Evolutionary conservation across 1,140 invertebrate species (phyloP), one percentile per base, ranked within the genome.

Genomic region (Paralvinella palmiformis): DNA sequence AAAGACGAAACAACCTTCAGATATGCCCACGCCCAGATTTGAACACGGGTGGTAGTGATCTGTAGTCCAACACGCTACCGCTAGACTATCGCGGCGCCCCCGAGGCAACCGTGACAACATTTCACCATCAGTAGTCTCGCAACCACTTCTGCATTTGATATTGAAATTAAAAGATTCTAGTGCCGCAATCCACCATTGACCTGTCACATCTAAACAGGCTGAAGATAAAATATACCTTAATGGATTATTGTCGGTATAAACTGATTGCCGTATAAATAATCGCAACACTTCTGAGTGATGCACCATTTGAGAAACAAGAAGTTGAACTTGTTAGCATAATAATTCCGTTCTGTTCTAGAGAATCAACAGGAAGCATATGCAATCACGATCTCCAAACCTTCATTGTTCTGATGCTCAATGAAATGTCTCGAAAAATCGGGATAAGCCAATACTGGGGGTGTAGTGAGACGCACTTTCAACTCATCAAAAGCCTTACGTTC

Each of bases 171-270:
- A 70, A 6, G n/a, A 20, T 3, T 52, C 32, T n/a, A 69, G 50
- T 7, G 52, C 32, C 36, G 64, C 33, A 33, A 67, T 50, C 67
- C 64, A 68, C 32, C 67, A 15, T 33, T 70, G 68, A n/a, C 63
- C 41, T 22, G 68, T 68, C 37, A 60, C 66, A 53, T 68, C 66
- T 22, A 70, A 31, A 35, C 61, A 68, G 1, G 68, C 62, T 24
- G 63, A 57, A 24, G 56, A 65, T 13, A 63, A 35, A 5, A 68
- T 52, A 64, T 70, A 65, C 1, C 53, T 55, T 33, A 67, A 59
- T n/a, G 68, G 65, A 48, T 69, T 67, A 37, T 69, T 69, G 58
- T 69, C 68, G 29, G 59, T 66, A n/a, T 45, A 37, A 64, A 61
- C 15, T 61, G 37, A 31, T 59, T 31, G 3, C 59, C 58, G n/a